Base-by-base conservation (phyloP, 2,797 vertebrate genomes). In the Lagocephalus sceleratus region DNA sequence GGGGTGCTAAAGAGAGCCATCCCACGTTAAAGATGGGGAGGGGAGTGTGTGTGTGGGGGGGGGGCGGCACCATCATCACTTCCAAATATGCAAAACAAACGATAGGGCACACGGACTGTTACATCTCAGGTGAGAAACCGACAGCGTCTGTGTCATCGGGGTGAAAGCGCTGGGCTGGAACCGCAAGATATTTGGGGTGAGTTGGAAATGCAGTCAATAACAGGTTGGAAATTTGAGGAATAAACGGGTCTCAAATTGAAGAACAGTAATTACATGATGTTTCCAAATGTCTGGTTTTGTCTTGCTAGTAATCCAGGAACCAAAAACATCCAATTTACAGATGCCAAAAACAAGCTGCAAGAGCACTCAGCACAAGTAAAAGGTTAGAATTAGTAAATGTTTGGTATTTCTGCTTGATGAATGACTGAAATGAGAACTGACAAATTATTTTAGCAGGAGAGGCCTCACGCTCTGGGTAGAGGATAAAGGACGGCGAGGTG, bases 1-100 rank as follows among this genome's bases (percentile, higher is more conserved):
- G 73, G 78, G 70, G 69, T 82, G 73, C 76, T 86, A 87, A 83
- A 72, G 63, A 57, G 68, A 76, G 68, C 54, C 57, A 23, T 72
- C 61, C 68, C 71, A 66, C 64, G 80, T 70, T 68, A 75, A 66
- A 66, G 55, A 76, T 20, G 60, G 56, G 46, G 44, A 63, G n/a
- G n/a, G n/a, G n/a, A n/a, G n/a, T n/a, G n/a, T n/a, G n/a, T n/a
- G n/a, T n/a, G n/a, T n/a, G n/a, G n/a, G n/a, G n/a, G n/a, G n/a
- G n/a, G n/a, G n/a, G n/a, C n/a, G n/a, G n/a, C 9, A n/a, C 16
- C 16, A 42, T 19, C 2, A 42, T n/a, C 40, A 42, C 16, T 5
- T 6, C 40, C 16, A 42, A 71, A 77, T 65, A 42, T 19, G 17
- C 9, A 66, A 75, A 68, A 47, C 68, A 78, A 71, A 73, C 64